These are phyloP conservation scores for Aepyceros melampus DNA, from an alignment of 2,113 vertebrate genomes.

Conservation along the genomic window DNA sequence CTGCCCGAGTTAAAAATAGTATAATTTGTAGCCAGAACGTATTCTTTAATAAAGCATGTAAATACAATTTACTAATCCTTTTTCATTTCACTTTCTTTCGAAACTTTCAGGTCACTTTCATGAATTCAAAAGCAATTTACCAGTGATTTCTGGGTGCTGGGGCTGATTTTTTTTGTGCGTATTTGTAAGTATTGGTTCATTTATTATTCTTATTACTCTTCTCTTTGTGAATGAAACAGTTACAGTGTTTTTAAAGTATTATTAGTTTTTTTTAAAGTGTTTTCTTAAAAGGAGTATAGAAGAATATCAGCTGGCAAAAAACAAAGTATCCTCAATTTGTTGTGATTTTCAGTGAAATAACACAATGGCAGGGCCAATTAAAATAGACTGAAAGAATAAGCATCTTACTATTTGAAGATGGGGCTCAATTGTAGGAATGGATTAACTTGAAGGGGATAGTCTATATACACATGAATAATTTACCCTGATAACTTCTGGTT, in stretches of 20 bases:
- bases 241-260: neutral
- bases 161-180: conserved; percentile 89
- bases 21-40: conserved; percentile 57
- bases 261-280: neutral
- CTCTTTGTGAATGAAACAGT: neutral
- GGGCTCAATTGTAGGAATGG: neutral
- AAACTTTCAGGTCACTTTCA: conserved; percentile 93
- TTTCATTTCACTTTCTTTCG: conserved; percentile 62
- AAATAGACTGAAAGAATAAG: neutral
- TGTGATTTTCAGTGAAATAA: conserved; percentile 25
- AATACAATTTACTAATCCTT: conserved; percentile 34
- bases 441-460: conserved; percentile 13
- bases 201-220: conserved; percentile 46
- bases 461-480: conserved; percentile 14
- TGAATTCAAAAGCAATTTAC: conserved; percentile 93
- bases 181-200: conserved; percentile 93
- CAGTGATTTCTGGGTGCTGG: conserved; percentile 96
- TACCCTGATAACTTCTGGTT: conserved; percentile 18
- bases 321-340: neutral
- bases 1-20: conserved; percentile 47
- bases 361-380: neutral
- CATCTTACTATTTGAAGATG: neutral
- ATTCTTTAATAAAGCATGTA: conserved; percentile 33
- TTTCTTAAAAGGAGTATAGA: neutral
- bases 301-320: neutral